Conservation (phyloP, 1,140 invertebrate genomes). For the Cotesia typhae region DNA sequence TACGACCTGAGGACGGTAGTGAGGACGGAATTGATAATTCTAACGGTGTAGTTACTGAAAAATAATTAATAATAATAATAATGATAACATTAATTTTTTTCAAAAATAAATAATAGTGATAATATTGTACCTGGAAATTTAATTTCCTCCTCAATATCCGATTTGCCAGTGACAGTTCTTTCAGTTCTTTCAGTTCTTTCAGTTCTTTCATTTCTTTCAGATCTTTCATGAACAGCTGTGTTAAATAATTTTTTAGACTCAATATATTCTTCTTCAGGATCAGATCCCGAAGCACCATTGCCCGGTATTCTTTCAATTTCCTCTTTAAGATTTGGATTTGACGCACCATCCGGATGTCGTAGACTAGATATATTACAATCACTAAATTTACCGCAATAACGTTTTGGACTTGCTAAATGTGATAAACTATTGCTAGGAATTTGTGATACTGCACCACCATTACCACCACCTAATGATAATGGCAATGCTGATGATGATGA, state of each 20-base stretch:
- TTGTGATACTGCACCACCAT: no score
- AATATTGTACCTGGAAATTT: slow-evolving; percentile 61
- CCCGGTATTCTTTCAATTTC: slow-evolving; percentile 74
- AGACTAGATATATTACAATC: slow-evolving; percentile 76
- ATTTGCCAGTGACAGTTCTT: slow-evolving; percentile 66
- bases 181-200: slow-evolving; percentile 53
- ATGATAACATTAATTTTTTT: background rate
- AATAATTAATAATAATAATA: slow-evolving; percentile 7
- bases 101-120: background rate
- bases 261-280: slow-evolving; percentile 69
- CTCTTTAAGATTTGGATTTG: slow-evolving; percentile 85
- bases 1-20: slow-evolving; percentile 65
- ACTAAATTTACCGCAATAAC: slow-evolving; percentile 63
- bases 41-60: slow-evolving; percentile 53
- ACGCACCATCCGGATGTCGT: slow-evolving; percentile 88
- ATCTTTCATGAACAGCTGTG: slow-evolving; percentile 50
- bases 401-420: slow-evolving; percentile 61
- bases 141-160: slow-evolving; percentile 61
- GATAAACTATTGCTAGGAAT: slow-evolving; percentile 56
- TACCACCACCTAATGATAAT: no score
- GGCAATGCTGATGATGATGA: no score
- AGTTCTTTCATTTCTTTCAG: slow-evolving; percentile 51
- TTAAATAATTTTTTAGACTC: slow-evolving; percentile 70
- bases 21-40: slow-evolving; percentile 66
- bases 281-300: slow-evolving; percentile 73